These are phyloP conservation scores for Drepana falcataria DNA, from an alignment of 2,888 invertebrate genomes.

Conservation along the genomic window DNA sequence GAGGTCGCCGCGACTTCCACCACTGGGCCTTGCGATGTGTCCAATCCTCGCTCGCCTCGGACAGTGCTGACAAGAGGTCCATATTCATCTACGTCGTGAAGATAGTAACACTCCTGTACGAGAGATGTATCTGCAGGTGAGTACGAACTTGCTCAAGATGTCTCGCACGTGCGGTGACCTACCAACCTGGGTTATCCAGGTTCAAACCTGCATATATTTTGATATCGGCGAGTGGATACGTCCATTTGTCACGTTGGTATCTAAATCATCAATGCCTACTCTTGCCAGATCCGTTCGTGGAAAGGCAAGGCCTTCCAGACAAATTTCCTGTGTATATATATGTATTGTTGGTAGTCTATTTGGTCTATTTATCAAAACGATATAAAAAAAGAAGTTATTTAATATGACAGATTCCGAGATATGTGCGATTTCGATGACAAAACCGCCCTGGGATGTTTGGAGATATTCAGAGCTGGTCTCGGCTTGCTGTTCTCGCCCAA, in stretches of 20 bases:
- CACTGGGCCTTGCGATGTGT: constrained; percentile 70
- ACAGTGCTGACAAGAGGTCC: constrained; percentile 25
- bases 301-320: no score
- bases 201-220: no score
- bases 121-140: constrained; percentile 51
- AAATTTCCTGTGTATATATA: no score
- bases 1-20: constrained; percentile 76
- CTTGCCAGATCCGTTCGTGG: no score
- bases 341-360: no score
- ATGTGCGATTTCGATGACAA: constrained; percentile 78
- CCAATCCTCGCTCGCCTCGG: constrained; percentile 44
- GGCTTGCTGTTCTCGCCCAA: constrained; percentile 39
- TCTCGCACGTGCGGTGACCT: no score
- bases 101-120: constrained; percentile 45
- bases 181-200: no score
- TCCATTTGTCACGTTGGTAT: no score
- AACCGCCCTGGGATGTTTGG: constrained; percentile 74
- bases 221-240: no score
- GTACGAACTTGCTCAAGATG: not conserved
- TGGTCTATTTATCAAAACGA: no score
- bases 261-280: no score
- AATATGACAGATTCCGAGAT: constrained; percentile 59
- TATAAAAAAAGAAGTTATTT: not conserved
- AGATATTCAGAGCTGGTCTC: constrained; percentile 76
- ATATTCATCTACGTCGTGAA: constrained; percentile 29